Conservation (phyloP, 2,113 vertebrate species). For the Gracilinanus agilis region DNA sequence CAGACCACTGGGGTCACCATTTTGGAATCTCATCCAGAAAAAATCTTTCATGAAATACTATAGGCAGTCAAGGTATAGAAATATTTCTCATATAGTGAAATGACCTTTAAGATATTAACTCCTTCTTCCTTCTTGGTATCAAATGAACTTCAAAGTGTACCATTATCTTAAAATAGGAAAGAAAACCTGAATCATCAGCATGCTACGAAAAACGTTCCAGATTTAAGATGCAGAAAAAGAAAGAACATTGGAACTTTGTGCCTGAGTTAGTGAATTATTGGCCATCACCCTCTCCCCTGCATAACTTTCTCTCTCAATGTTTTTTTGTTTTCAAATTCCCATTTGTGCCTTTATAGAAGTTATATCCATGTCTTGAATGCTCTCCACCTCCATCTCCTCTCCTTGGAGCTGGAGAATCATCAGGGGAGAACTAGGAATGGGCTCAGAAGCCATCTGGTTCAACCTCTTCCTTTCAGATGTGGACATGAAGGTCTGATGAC, state of each 20-base stretch:
- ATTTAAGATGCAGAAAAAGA: conserved; percentile 61
- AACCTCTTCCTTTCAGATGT: not conserved
- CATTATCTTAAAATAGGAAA: conserved; percentile 12
- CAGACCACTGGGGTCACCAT: not conserved
- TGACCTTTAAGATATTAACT: conserved; percentile 2
- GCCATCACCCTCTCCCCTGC: conserved; percentile 67
- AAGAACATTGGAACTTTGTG: conserved; percentile 47
- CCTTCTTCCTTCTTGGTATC: conserved; percentile 40
- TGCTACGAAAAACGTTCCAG: conserved; percentile 12
- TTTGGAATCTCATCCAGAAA: conserved; percentile 13
- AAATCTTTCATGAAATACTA: conserved; percentile 31
- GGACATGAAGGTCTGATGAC: not conserved
- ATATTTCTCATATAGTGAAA: not conserved
- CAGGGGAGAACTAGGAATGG: not conserved
- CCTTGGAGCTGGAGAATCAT: not conserved
- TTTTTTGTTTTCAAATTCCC: not conserved
- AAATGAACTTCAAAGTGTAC: conserved; percentile 11
- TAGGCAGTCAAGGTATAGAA: conserved; percentile 12
- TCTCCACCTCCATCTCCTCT: not conserved
- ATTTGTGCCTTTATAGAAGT: not conserved
- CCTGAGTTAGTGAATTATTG: conserved; percentile 70
- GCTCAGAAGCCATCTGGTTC: not conserved
- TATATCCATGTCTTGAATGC: not conserved
- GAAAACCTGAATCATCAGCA: not conserved
- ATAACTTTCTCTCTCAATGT: conserved; percentile 54